Percentiles rank a stretch among this genome's conserved stretches.
Evolutionary conservation across 2,797 vertebrate genomes (phyloP).

Genomic region (Simalia tracyae): DNA sequence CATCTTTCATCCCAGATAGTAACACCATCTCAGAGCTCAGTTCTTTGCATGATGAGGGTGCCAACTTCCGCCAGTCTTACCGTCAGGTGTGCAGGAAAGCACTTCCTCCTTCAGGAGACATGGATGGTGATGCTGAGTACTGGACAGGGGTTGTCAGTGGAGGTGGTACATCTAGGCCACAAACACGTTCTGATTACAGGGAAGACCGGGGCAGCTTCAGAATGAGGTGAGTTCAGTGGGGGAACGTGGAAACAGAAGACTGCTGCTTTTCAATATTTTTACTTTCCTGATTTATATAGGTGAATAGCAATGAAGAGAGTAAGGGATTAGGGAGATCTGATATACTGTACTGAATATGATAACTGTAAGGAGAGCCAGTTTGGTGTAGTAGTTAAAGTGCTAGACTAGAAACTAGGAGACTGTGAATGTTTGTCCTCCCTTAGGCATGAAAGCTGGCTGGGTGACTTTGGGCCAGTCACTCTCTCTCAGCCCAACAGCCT

Average conservation of each 20-base stretch:
- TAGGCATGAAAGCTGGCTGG: background rate
- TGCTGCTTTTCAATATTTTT: slow-evolving; percentile 13
- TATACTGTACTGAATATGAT: background rate
- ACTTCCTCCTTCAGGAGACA: slow-evolving; percentile 81
- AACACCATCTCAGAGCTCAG: slow-evolving; percentile 93
- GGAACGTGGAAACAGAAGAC: background rate
- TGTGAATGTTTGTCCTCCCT: background rate
- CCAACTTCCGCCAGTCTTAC: slow-evolving; percentile 85
- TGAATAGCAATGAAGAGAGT: slow-evolving; percentile 6
- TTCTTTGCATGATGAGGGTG: slow-evolving; percentile 88
- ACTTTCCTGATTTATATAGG: background rate
- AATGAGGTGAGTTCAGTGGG: slow-evolving; percentile 67
- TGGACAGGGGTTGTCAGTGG: slow-evolving; percentile 73
- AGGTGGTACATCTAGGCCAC: slow-evolving; percentile 63
- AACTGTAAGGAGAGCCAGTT: background rate
- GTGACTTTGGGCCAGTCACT: background rate
- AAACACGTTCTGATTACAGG: slow-evolving; percentile 71
- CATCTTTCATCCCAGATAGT: slow-evolving; percentile 70
- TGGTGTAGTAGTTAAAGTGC: background rate
- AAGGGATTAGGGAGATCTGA: background rate
- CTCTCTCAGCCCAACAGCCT: background rate
- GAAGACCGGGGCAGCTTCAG: slow-evolving; percentile 75
- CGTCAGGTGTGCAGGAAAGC: slow-evolving; percentile 86
- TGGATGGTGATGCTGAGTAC: slow-evolving; percentile 75
- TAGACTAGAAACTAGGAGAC: background rate